Percentiles rank a stretch among this genome's conserved stretches.
Evolutionary conservation across 2,888 invertebrate genomes (phyloP).

Genomic region (Tinea semifulvella): DNA sequence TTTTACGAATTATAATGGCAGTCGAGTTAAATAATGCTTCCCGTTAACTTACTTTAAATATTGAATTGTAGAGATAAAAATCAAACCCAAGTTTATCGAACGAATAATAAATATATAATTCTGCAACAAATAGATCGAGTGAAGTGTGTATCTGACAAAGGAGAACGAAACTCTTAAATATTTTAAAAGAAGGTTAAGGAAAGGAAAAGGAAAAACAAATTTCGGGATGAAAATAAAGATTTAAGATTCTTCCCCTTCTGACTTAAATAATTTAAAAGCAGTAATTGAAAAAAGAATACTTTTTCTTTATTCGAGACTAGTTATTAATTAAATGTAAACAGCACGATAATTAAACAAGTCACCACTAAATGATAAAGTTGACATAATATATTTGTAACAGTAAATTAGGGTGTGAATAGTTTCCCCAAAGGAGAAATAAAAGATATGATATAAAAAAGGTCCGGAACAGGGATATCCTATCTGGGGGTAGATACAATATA

Average conservation of each 20-base stretch:
- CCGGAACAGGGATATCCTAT: conserved; percentile 27
- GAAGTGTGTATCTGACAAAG: conserved; percentile 51
- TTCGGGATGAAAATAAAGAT: conserved; percentile 1
- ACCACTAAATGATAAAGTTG: not conserved
- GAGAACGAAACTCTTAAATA: conserved; percentile 41
- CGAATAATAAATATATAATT: conserved; percentile 7
- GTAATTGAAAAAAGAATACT: not conserved
- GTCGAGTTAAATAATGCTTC: too few relatives aligned
- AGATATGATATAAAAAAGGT: conserved; percentile 16
- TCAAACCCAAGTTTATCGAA: not conserved
- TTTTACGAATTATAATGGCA: too few relatives aligned
- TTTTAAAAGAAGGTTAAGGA: conserved; percentile 33
- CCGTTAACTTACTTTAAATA: too few relatives aligned
- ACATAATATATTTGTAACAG: not conserved
- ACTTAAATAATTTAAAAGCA: not conserved
- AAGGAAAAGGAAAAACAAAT: conserved; percentile 3
- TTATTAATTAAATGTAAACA: not conserved
- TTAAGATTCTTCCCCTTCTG: not conserved
- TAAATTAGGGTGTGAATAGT: not conserved
- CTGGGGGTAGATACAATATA: conserved; percentile 1
- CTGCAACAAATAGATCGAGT: conserved; percentile 45
- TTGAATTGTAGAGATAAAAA: too few relatives aligned
- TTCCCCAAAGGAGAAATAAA: conserved; percentile 6
- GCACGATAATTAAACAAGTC: too few relatives aligned
- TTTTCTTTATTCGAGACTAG: not conserved